A percentile compares a stretch with the other conserved stretches of the same genome.
Evolutionary conservation across 2,888 invertebrate genomes (phyloP).

Genomic region (Hipparchia sbordonii): DNA sequence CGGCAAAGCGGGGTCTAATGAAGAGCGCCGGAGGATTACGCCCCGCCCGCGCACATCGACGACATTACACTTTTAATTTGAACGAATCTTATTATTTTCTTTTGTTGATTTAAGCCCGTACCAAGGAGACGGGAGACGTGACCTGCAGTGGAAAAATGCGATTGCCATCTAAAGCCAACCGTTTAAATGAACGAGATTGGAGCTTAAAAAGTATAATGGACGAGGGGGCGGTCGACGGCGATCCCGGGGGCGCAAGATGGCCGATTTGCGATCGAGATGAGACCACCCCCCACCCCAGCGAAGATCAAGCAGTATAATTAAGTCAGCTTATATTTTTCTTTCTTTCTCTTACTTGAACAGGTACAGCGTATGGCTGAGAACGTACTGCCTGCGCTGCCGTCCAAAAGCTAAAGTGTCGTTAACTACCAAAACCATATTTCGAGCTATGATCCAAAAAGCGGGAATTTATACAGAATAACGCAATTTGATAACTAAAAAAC

Average conservation of each 20-base stretch:
- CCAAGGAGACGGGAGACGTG: conserved; percentile 85
- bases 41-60: conserved; percentile 68
- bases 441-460: too few species aligned
- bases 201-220: conserved; percentile 89
- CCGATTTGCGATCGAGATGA: conserved; percentile 84
- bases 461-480: too few species aligned
- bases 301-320: conserved; percentile 81
- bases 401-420: too few species aligned
- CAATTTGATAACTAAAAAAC: too few species aligned
- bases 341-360: not conserved
- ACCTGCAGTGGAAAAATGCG: conserved; percentile 88
- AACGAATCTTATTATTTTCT: conserved; percentile 87
- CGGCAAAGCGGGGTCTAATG: conserved; percentile 70
- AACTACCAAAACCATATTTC: too few species aligned
- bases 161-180: conserved; percentile 88
- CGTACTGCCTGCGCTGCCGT: too few species aligned
- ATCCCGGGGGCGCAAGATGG: conserved; percentile 80
- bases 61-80: conserved; percentile 88
- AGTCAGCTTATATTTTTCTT: conserved; percentile 51
- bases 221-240: conserved; percentile 78
- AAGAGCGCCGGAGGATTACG: conserved; percentile 75
- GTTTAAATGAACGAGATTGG: conserved; percentile 88
- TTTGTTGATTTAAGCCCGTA: conserved; percentile 87
- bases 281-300: conserved; percentile 64
- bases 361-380: not conserved